Conservation (phyloP, 2,113 vertebrate genomes). For the Gallinago jamesoni region DNA sequence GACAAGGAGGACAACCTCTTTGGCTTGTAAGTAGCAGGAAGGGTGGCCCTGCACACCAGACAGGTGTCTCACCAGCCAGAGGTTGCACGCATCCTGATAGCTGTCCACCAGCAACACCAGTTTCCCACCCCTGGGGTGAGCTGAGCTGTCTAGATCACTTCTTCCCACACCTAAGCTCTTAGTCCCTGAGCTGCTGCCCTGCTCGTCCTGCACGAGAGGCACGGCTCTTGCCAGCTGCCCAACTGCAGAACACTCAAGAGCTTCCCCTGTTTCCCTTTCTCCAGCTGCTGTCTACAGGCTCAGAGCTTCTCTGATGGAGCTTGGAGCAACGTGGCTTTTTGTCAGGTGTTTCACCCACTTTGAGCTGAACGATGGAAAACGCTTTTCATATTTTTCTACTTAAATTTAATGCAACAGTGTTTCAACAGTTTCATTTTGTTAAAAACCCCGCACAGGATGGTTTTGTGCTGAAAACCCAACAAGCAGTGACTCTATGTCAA, state of each 20-base stretch:
- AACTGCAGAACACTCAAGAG: background rate
- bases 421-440: background rate
- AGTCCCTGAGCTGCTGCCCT: background rate
- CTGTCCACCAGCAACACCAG: background rate
- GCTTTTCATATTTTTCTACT: background rate
- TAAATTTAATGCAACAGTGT: background rate
- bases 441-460: background rate
- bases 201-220: background rate
- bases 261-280: background rate
- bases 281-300: background rate
- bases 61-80: background rate
- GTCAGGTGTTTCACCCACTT: background rate
- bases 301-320: background rate
- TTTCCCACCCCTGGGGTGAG: rapidly evolving
- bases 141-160: background rate
- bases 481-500: background rate
- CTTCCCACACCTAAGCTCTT: rapidly evolving
- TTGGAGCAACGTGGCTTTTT: rapidly evolving
- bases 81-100: rapidly evolving
- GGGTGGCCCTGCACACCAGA: background rate
- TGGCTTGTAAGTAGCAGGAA: background rate
- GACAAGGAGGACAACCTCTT: background rate
- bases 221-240: background rate
- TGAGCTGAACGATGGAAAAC: background rate
- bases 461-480: background rate